phyloP scores from a whole-genome alignment of 2,797 vertebrate genomes.

The Sebastes reedi region DNA sequence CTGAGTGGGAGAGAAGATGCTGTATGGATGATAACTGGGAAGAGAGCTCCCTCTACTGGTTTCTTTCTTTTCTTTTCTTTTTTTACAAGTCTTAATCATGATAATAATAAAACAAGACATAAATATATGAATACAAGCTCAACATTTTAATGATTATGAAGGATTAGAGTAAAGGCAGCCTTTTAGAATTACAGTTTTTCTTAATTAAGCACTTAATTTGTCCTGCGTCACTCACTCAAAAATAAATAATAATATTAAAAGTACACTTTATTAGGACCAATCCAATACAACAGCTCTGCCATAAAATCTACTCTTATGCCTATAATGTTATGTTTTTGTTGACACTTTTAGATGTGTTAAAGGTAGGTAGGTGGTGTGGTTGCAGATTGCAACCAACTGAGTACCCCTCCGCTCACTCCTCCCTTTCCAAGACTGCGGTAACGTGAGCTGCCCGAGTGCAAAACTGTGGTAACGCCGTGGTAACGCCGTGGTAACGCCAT shows the following conservation, averaged over 20 bases:
- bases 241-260: not conserved
- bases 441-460: no score
- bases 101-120: not conserved
- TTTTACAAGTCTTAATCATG: not conserved
- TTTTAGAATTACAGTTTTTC: not conserved
- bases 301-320: not conserved
- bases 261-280: not conserved
- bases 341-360: no score
- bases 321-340: not conserved
- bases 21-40: not conserved
- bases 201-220: not conserved
- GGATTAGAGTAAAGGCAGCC: not conserved
- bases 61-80: not conserved
- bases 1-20: not conserved
- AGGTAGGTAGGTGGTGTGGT: no score
- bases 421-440: no score
- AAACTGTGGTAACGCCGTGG: no score
- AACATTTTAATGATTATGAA: not conserved
- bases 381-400: no score
- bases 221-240: not conserved
- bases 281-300: not conserved
- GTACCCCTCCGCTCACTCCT: no score
- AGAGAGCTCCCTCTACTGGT: slow-evolving; percentile 39
- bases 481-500: no score
- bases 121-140: not conserved